Percentiles rank a stretch among this genome's conserved stretches.
Conservation (phyloP, 2,888 invertebrate species). For the Seira sanloemensis region DNA sequence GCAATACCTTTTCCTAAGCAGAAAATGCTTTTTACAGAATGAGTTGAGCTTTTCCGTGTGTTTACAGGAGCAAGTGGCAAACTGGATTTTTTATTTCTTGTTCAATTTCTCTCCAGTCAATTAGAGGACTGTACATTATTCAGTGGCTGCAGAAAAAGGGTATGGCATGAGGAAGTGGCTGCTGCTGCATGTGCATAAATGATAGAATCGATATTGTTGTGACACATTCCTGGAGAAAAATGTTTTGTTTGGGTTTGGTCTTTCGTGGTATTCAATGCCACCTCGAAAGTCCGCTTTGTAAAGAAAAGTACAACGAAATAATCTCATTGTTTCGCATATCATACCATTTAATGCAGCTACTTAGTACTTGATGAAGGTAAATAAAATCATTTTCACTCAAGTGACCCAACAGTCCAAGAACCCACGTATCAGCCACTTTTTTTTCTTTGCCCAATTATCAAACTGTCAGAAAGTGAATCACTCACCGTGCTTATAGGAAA, state of each 20-base stretch:
- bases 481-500: constrained; percentile 26
- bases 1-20: constrained; percentile 18
- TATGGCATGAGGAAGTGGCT: neutral
- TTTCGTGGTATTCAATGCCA: neutral
- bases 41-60: neutral
- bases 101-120: constrained; percentile 16
- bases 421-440: neutral
- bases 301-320: too few relatives aligned
- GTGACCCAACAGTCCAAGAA: too few relatives aligned
- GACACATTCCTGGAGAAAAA: constrained; percentile 1
- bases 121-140: neutral
- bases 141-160: too few relatives aligned
- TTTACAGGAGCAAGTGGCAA: constrained; percentile 26
- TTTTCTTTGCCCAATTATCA: constrained; percentile 52
- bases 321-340: constrained; percentile 12
- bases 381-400: too few relatives aligned
- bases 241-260: constrained; percentile 9
- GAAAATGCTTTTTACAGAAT: neutral
- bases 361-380: neutral
- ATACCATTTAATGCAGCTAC: constrained; percentile 16
- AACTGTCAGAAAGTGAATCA: constrained; percentile 55
- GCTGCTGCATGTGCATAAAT: neutral
- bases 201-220: neutral
- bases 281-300: too few relatives aligned
- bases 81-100: constrained; percentile 17